Conservation (phyloP, 2,113 vertebrate genomes). For the Cepphus grylle region DNA sequence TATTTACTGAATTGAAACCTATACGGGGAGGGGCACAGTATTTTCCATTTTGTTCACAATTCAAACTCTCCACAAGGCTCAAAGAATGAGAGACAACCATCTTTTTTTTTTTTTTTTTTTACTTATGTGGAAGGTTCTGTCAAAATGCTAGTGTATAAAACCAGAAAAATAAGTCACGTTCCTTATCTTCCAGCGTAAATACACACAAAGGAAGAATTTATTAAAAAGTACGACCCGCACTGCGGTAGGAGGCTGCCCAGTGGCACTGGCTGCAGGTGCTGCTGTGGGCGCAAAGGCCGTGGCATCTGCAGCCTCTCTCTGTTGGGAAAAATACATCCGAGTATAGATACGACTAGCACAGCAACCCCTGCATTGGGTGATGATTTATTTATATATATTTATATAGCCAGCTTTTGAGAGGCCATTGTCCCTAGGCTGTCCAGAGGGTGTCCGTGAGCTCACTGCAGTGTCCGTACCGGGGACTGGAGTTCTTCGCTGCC, state of each 20-base stretch:
- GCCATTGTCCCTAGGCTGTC: not conserved
- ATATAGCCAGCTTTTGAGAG: not conserved
- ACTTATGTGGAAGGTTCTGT: not conserved
- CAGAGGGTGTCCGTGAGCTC: not conserved
- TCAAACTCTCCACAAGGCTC: not conserved
- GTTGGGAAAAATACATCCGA: too few species aligned
- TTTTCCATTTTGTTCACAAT: not conserved
- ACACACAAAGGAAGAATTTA: not conserved
- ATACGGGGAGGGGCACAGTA: not conserved
- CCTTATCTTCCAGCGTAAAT: not conserved
- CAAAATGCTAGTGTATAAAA: not conserved
- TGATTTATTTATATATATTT: not conserved
- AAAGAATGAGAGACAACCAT: not conserved
- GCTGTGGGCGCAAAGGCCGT: not conserved
- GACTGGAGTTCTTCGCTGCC: not conserved
- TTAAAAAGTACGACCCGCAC: not conserved
- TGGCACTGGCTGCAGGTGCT: not conserved
- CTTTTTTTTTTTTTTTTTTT: not conserved
- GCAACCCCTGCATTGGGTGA: not conserved
- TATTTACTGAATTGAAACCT: not conserved
- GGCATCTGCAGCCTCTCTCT: not conserved
- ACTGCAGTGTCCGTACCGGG: not conserved
- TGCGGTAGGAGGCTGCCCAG: not conserved
- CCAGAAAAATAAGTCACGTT: not conserved
- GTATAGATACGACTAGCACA: not conserved